Evolutionary conservation across 2,888 invertebrate genomes (phyloP).

Genomic region (Nephrotoma flavescens): DNA sequence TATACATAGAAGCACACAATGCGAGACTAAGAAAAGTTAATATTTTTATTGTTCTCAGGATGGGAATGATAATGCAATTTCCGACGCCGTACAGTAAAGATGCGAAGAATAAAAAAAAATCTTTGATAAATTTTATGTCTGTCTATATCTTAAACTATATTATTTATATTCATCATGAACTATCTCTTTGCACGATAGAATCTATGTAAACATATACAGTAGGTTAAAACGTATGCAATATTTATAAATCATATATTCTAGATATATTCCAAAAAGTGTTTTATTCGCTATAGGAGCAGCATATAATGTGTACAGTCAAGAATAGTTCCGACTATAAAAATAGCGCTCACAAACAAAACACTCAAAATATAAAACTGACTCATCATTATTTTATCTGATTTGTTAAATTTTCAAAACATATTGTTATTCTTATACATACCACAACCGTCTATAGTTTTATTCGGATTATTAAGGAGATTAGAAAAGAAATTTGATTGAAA

Average conservation of each 20-base stretch:
- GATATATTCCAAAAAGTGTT: neutral
- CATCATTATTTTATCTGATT: neutral
- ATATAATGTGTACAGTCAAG: neutral
- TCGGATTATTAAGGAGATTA: neutral
- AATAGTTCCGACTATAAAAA: neutral
- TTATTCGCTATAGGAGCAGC: neutral
- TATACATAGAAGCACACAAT: neutral
- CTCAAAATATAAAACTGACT: neutral
- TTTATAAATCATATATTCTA: neutral
- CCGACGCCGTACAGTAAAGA: neutral
- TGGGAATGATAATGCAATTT: neutral
- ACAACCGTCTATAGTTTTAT: neutral
- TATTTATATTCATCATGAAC: neutral
- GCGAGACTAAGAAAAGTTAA: neutral
- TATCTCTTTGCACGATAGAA: neutral
- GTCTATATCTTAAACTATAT: neutral
- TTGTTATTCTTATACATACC: neutral
- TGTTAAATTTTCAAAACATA: neutral
- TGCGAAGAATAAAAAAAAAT: neutral
- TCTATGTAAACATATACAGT: neutral
- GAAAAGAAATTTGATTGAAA: neutral
- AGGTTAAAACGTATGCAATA: neutral
- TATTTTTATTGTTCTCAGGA: neutral
- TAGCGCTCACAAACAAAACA: neutral
- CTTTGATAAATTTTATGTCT: neutral